phyloP scores from a whole-genome alignment of 2,113 vertebrate genomes.

The Pipra filicauda region DNA sequence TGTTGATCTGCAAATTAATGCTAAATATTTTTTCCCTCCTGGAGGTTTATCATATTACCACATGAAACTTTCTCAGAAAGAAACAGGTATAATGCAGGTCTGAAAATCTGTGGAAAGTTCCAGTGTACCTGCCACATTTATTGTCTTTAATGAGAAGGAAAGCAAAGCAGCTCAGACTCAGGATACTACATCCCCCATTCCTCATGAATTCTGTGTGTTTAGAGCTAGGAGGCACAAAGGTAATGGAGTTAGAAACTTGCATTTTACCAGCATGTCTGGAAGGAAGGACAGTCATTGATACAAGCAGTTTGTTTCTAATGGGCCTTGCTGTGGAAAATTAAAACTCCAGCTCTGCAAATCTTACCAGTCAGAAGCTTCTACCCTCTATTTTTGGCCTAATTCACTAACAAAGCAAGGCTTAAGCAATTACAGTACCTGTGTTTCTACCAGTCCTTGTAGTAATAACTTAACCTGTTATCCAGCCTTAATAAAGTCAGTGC shows the following conservation, averaged over 20 bases:
- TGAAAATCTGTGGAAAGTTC: neutral
- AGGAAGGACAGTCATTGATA: neutral
- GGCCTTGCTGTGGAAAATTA: neutral
- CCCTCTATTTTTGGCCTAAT: neutral
- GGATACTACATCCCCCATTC: neutral
- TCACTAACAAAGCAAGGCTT: neutral
- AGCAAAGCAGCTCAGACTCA: neutral
- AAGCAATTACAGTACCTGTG: neutral
- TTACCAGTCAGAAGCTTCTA: neutral
- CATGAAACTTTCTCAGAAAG: neutral
- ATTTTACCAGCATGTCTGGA: neutral
- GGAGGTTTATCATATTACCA: neutral
- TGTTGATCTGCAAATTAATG: neutral
- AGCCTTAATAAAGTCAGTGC: neutral
- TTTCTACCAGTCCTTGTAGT: neutral
- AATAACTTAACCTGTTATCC: neutral
- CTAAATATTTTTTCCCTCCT: neutral
- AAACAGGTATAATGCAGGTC: neutral
- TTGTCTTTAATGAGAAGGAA: neutral
- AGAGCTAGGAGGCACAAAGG: neutral
- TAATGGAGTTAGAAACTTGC: neutral
- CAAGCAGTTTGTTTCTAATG: neutral
- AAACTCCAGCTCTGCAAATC: neutral
- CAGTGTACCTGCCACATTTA: neutral
- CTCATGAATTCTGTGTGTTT: neutral